phyloP scores from a whole-genome alignment of 1,140 invertebrate species.

The Papilio xuthus region DNA sequence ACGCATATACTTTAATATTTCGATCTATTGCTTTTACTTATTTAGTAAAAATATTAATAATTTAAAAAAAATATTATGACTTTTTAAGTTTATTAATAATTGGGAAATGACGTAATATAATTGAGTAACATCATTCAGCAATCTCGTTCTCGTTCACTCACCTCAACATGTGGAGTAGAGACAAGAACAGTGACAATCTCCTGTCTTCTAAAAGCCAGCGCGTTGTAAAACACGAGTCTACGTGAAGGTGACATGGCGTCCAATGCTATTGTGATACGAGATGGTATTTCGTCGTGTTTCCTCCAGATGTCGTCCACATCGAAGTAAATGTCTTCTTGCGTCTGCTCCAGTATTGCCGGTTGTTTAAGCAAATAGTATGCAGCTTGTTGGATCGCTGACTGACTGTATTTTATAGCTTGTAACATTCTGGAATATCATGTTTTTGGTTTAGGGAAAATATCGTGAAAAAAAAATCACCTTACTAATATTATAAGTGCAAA shows the following conservation, averaged over 20 bases:
- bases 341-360: conserved; percentile 67
- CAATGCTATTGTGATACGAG: conserved; percentile 72
- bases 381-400: conserved; percentile 88
- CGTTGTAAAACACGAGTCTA: conserved; percentile 81
- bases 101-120: no score
- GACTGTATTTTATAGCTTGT: conserved; percentile 84
- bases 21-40: no score
- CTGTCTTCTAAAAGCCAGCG: conserved; percentile 78
- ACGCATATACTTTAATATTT: no score
- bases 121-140: background rate
- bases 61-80: no score
- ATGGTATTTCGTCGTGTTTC: conserved; percentile 70
- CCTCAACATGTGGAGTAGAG: conserved; percentile 81
- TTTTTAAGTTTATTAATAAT: no score
- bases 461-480: no score
- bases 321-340: conserved; percentile 75
- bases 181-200: conserved; percentile 82
- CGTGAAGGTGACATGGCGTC: conserved; percentile 80
- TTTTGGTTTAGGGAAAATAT: no score
- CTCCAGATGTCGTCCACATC: conserved; percentile 79
- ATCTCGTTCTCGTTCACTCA: conserved; percentile 44
- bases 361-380: conserved; percentile 84
- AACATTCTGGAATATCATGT: conserved; percentile 79
- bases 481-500: no score
- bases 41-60: no score